These are phyloP conservation scores for Tribolium freemani DNA, from an alignment of 2,888 invertebrate genomes.

Conservation along the genomic window DNA sequence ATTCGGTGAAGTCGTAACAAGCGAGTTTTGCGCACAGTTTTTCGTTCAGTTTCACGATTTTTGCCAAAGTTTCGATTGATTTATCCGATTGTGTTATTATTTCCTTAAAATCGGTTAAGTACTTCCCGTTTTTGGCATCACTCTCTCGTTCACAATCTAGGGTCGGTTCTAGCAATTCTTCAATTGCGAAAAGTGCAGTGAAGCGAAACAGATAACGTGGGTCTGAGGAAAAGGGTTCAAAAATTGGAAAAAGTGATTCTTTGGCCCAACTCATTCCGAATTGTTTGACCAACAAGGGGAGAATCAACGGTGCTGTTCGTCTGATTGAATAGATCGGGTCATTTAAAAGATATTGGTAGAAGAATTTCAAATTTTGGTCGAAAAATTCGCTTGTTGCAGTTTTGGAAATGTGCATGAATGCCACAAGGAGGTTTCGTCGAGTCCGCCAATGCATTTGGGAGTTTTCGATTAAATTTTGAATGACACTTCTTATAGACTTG, in stretches of 20 bases:
- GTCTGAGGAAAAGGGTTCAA: conserved; percentile 58
- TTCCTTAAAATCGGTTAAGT: conserved; percentile 50
- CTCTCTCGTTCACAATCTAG: conserved; percentile 39
- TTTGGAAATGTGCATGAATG: conserved; percentile 60
- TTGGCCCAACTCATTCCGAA: conserved; percentile 63
- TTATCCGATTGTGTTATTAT: neutral
- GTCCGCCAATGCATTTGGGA: conserved; percentile 63
- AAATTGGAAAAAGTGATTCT: conserved; percentile 58
- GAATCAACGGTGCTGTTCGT: conserved; percentile 60
- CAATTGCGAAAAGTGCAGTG: conserved; percentile 61
- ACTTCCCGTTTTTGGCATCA: conserved; percentile 39
- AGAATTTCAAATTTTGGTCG: conserved; percentile 58
- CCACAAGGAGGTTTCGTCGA: conserved; percentile 60
- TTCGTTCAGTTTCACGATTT: conserved; percentile 41
- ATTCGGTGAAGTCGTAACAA: conserved; percentile 45
- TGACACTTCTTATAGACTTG: conserved; percentile 56
- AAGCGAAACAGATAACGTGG: conserved; percentile 60
- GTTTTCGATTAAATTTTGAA: conserved; percentile 58
- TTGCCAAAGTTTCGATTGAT: conserved; percentile 34
- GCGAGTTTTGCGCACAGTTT: conserved; percentile 47
- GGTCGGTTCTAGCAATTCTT: conserved; percentile 62
- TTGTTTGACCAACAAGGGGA: conserved; percentile 62
- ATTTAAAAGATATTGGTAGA: conserved; percentile 60
- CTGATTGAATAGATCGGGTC: conserved; percentile 63
- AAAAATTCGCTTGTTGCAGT: conserved; percentile 61